Conservation (phyloP, 2,797 vertebrate genomes). For the Sebastes kiyomatsui region DNA sequence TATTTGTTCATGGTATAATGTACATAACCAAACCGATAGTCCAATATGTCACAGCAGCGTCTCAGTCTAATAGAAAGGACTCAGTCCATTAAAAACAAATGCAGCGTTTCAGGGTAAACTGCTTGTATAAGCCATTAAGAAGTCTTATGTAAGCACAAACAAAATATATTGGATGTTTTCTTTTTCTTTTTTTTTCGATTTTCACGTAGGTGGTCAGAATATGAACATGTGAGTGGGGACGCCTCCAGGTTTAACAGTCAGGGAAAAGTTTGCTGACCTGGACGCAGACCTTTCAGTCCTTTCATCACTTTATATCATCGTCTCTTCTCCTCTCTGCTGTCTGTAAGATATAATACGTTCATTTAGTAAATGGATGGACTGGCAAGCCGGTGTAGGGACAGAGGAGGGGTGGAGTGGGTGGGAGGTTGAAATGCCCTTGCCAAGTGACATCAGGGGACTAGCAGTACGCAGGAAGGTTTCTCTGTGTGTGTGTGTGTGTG, state of each 20-base stretch:
- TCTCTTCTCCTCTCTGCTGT: slow-evolving; percentile 14
- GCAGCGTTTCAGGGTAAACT: slow-evolving; percentile 20
- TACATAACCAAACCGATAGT: background rate
- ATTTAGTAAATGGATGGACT: slow-evolving; percentile 83
- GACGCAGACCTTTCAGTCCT: background rate
- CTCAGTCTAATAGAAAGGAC: slow-evolving; percentile 5
- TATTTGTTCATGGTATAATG: background rate
- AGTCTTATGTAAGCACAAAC: slow-evolving; percentile 49
- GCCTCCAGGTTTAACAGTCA: slow-evolving; percentile 5
- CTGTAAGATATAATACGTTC: slow-evolving; percentile 67
- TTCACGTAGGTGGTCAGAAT: slow-evolving; percentile 42
- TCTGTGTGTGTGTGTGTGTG: slow-evolving; percentile 3
- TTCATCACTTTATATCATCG: background rate
- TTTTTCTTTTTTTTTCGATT: background rate
- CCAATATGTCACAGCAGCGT: background rate
- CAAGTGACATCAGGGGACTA: slow-evolving; percentile 64
- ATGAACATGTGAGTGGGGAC: slow-evolving; percentile 14
- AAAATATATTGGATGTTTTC: slow-evolving; percentile 33
- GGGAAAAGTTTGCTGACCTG: slow-evolving; percentile 32
- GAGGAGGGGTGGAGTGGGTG: slow-evolving; percentile 13
- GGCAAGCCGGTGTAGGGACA: slow-evolving; percentile 58
- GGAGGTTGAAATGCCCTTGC: slow-evolving; percentile 64
- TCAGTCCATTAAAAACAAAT: slow-evolving; percentile 21
- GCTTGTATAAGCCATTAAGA: slow-evolving; percentile 45
- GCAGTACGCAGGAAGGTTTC: slow-evolving; percentile 24